These are phyloP conservation scores for Cervus canadensis DNA, from an alignment of 2,113 vertebrate genomes.

Conservation along the genomic window DNA sequence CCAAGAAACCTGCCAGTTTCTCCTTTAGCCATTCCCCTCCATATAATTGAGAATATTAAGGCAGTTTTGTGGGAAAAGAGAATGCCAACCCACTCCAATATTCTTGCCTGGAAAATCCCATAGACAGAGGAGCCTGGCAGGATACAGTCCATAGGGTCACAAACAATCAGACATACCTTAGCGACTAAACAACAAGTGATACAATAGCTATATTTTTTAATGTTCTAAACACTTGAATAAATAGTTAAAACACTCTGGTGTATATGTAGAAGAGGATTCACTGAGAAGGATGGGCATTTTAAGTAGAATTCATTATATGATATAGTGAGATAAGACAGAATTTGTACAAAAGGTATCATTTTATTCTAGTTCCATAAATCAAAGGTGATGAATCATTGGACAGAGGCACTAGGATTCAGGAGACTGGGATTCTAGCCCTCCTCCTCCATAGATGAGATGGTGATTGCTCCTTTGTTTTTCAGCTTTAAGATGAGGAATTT, in stretches of 20 bases:
- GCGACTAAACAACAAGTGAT: neutral
- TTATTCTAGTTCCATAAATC: neutral
- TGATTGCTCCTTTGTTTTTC: neutral
- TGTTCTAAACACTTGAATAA: slow-evolving; percentile 29
- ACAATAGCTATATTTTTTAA: neutral
- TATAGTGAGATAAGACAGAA: neutral
- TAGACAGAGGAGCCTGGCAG: neutral
- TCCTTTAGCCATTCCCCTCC: neutral
- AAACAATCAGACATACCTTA: neutral
- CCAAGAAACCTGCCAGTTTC: neutral
- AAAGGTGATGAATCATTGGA: neutral
- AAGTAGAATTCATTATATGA: neutral
- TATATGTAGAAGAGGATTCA: neutral
- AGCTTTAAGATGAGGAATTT: neutral
- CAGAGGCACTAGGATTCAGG: neutral
- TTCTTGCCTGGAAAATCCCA: neutral
- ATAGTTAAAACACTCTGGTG: neutral
- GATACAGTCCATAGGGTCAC: neutral
- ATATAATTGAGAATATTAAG: neutral
- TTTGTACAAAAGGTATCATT: neutral
- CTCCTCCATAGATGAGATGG: neutral
- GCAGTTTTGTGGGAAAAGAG: neutral
- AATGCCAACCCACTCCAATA: neutral
- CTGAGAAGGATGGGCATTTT: slow-evolving; percentile 26
- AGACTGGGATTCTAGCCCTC: neutral